Base-by-base conservation (phyloP, 1,140 invertebrate species). In the Helicoverpa zea region DNA sequence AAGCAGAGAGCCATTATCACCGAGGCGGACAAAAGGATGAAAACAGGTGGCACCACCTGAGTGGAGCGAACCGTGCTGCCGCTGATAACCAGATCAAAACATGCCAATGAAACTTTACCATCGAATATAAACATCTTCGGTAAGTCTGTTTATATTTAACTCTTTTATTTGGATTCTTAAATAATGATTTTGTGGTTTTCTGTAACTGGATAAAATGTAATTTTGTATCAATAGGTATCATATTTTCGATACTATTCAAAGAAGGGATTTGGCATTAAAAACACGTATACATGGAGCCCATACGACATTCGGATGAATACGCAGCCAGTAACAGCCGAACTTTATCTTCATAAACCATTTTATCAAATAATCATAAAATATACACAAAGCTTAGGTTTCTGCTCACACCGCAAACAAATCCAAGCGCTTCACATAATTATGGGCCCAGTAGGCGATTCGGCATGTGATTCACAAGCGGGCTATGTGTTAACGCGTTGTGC, bases 21-120 rank as follows among this genome's bases (percentile, higher is more conserved):
- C 52, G 68, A 72, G 12, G 23, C 68, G 49, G 23, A 72, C 68
- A 72, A 72, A 72, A 72, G 68, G 68, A 72, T 72, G 35, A 72
- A 72, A 72, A 72, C 68, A 72, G 68, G 68, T 72, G 68, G 68
- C 43, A 51, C 12, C 68, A 72, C 52, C 68, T 56, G 68, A 72
- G 68, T 72, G 68, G 68, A 72, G 68, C 30, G 49, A 72, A 75
- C 63, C 72, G 79, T 81, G 59, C 72, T 49, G 16, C 72, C 72
- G 72, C 54, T 61, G 77, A 79, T 79, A 79, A 79, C 54, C 52
- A 79, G 77, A 75, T 72, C 51, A 56, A 72, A 72, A 72, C 68
- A 56, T 72, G 68, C 49, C 68, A 54, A 54, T 72, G 47, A 49
- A 51, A 16, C 43, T 14, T 68, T 43, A 13, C 18, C 47, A 52